Evolutionary conservation across 2,888 invertebrate genomes (phyloP), one percentile per base, ranked within the genome.

Genomic region (Unio pictorum): DNA sequence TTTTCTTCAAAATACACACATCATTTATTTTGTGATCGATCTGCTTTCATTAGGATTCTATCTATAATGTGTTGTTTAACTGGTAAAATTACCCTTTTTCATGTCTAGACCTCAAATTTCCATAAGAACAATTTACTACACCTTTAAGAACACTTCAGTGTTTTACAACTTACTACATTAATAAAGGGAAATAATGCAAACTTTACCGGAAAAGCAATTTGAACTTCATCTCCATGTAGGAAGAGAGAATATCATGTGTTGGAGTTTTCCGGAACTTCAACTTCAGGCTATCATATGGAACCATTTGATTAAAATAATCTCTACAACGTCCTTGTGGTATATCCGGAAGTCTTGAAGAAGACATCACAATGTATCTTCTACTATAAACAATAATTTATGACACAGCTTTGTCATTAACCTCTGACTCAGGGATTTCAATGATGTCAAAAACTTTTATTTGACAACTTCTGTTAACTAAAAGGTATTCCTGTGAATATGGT

Each of bases 271-370:
- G 70, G 70, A 84, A 84, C 34, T 78, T 67, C 15, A 84, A 72
- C 66, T 81, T 84, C 17, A 80, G 69, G 64, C 83, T 83, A 67
- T 84, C 84, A 66, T 84, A 84, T 3, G 84, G 84, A 66, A 83
- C 75, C 80, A 79, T 79, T 45, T 8, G 45, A 11, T 45, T 45
- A 45, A 45, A 45, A 45, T 45, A 45, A 45, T 45, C 45, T 6
- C 67, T 73, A 55, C 72, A 54, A 55, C 75, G 61, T 62, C 69
- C 65, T 58, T 70, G 67, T 63, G 68, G 73, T 5, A 78, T 65
- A 66, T 71, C 71, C 7, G 78, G 77, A 55, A 78, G 68, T 55
- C 74, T 68, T 26, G 77, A 45, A 45, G 45, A 68, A 28, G 76
- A 72, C 76, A 79, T 79, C 62, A 55, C 58, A 45, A 6, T 58